Percentiles rank a stretch among this genome's conserved stretches.
Conservation (phyloP, 2,797 vertebrate genomes). For the Lacerta bilineata region DNA sequence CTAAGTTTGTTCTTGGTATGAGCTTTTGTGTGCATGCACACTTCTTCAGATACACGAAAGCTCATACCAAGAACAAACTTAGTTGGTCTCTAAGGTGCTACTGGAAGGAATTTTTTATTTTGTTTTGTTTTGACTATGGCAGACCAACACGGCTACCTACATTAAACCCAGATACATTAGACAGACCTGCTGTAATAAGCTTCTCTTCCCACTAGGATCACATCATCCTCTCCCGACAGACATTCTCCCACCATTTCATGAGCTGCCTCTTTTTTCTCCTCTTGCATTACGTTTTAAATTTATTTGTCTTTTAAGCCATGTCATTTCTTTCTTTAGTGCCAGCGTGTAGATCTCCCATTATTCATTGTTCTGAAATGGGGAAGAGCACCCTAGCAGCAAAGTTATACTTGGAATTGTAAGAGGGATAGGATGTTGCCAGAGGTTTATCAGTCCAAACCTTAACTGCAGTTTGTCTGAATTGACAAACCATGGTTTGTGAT, state of each 20-base stretch:
- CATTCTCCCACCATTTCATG: neutral
- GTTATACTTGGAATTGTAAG: too few relatives aligned
- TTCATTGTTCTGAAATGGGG: slow-evolving; percentile 4
- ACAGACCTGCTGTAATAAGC: slow-evolving; percentile 21
- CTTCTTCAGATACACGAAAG: too few relatives aligned
- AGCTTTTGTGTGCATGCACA: too few relatives aligned
- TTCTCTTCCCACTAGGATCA: slow-evolving; percentile 32
- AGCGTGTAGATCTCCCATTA: neutral
- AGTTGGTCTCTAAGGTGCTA: too few relatives aligned
- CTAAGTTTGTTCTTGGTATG: too few relatives aligned
- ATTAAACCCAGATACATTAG: slow-evolving; percentile 25
- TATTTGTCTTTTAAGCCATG: slow-evolving; percentile 5
- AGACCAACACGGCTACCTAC: too few relatives aligned
- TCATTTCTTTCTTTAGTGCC: neutral
- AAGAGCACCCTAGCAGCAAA: neutral
- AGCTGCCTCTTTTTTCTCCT: too few relatives aligned
- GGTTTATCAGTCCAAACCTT: neutral
- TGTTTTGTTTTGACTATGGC: too few relatives aligned
- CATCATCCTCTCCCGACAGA: neutral
- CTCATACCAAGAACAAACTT: too few relatives aligned
- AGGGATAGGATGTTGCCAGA: neutral
- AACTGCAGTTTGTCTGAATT: neutral
- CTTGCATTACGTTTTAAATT: neutral
- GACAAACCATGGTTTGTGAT: neutral
- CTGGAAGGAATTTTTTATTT: too few relatives aligned